These are phyloP conservation scores for Gortyna flavago DNA, from an alignment of 2,888 invertebrate genomes.

Conservation along the genomic window DNA sequence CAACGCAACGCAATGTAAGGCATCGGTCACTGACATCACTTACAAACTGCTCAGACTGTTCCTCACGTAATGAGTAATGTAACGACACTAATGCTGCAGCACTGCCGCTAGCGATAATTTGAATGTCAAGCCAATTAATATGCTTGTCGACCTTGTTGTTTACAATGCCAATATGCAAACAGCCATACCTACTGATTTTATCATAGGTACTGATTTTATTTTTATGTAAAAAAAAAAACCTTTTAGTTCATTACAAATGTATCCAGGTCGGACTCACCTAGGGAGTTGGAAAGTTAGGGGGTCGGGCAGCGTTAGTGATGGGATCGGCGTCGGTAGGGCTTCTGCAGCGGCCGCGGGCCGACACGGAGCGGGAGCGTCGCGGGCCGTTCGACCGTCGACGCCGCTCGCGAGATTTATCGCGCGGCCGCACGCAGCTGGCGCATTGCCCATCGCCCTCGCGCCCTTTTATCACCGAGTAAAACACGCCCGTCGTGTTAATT, in stretches of 20 bases:
- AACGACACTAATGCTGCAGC: slow-evolving; percentile 24
- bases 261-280: slow-evolving; percentile 47
- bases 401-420: slow-evolving; percentile 82
- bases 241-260: slow-evolving; percentile 56
- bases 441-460: slow-evolving; percentile 83
- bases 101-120: slow-evolving; percentile 17
- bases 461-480: slow-evolving; percentile 88
- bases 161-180: slow-evolving; percentile 26
- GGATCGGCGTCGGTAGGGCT: slow-evolving; percentile 43
- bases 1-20: slow-evolving; percentile 67
- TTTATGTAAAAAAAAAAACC: slow-evolving; percentile 37
- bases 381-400: slow-evolving; percentile 64
- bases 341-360: slow-evolving; percentile 44
- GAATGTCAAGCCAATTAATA: slow-evolving; percentile 21
- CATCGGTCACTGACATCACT: slow-evolving; percentile 78
- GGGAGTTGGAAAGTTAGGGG: slow-evolving; percentile 53
- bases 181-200: no score
- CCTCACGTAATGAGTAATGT: slow-evolving; percentile 44
- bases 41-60: slow-evolving; percentile 48
- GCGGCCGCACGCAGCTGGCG: slow-evolving; percentile 86
- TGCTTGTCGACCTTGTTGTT: slow-evolving; percentile 23
- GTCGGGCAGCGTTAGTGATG: slow-evolving; percentile 41
- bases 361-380: slow-evolving; percentile 51
- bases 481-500: slow-evolving; percentile 88
- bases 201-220: slow-evolving; percentile 19